Evolutionary conservation across 2,888 invertebrate species (phyloP).

Genomic region (Nephrocerus scutellatus): DNA sequence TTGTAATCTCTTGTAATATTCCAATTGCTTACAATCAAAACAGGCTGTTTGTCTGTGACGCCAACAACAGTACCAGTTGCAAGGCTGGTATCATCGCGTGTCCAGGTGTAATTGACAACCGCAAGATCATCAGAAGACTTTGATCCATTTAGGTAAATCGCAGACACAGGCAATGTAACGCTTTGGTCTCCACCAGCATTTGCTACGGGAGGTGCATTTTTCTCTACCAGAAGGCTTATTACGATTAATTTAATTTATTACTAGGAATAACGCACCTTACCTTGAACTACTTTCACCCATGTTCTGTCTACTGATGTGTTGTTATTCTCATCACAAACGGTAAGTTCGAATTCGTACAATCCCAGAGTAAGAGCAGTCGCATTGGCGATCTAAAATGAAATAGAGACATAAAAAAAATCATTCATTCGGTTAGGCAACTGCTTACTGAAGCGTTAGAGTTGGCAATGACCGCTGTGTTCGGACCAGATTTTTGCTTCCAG

Average conservation of each 20-base stretch:
- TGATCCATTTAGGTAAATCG: slow-evolving; percentile 76
- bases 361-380: slow-evolving; percentile 78
- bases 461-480: slow-evolving; percentile 53
- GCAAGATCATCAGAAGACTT: slow-evolving; percentile 80
- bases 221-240: slow-evolving; percentile 60
- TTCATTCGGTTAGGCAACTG: slow-evolving; percentile 1
- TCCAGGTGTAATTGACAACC: slow-evolving; percentile 79
- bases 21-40: slow-evolving; percentile 58
- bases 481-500: slow-evolving; percentile 75
- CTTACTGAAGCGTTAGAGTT: slow-evolving; percentile 54
- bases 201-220: slow-evolving; percentile 82
- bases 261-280: slow-evolving; percentile 54
- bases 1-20: slow-evolving; percentile 1
- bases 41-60: slow-evolving; percentile 66
- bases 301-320: slow-evolving; percentile 69
- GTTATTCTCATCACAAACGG: slow-evolving; percentile 77
- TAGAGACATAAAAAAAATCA: neutral
- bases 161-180: slow-evolving; percentile 65
- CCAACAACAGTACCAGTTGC: slow-evolving; percentile 79
- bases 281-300: slow-evolving; percentile 74
- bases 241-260: too few relatives aligned
- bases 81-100: slow-evolving; percentile 64
- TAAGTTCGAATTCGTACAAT: slow-evolving; percentile 70
- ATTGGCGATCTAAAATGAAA: slow-evolving; percentile 54
- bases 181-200: slow-evolving; percentile 82